phyloP scores from a whole-genome alignment of 2,797 vertebrate species.

The Intellagama lesueurii region DNA sequence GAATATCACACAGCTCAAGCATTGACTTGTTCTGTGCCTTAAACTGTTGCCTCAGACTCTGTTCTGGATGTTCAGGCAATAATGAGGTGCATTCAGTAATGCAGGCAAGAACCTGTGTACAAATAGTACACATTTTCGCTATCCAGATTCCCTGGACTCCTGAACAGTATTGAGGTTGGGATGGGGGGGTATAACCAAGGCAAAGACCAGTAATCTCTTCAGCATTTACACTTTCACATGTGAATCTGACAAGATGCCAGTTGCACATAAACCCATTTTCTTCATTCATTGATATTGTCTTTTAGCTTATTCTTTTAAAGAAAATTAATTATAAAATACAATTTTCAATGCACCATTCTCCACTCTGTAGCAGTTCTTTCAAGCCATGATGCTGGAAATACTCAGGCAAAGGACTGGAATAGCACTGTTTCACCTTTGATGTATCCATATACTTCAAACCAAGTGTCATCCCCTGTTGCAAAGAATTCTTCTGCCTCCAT shows the following conservation, averaged over 20 bases:
- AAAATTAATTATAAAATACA: constrained; percentile 18
- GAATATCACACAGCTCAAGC: not conserved
- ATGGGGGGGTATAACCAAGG: no score
- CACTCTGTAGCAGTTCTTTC: constrained; percentile 42
- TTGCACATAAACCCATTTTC: not conserved
- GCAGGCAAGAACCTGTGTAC: not conserved
- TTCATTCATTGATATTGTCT: not conserved
- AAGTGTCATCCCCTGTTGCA: not conserved
- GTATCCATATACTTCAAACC: constrained; percentile 28
- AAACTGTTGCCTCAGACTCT: not conserved
- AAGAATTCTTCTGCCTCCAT: constrained; percentile 25
- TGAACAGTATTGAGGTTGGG: not conserved
- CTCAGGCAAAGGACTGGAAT: not conserved
- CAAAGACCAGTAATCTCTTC: no score
- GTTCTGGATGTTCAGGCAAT: not conserved
- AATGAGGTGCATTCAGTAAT: not conserved
- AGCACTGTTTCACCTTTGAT: constrained; percentile 15
- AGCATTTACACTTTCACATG: no score
- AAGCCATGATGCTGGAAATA: constrained; percentile 8
- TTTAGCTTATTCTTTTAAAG: constrained; percentile 5
- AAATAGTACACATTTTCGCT: no score
- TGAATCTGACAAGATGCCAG: no score
- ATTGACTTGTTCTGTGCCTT: not conserved
- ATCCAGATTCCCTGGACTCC: not conserved
- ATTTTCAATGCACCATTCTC: constrained; percentile 40